phyloP scores from a whole-genome alignment of 2,113 vertebrate genomes.

The Myotis yumanensis region DNA sequence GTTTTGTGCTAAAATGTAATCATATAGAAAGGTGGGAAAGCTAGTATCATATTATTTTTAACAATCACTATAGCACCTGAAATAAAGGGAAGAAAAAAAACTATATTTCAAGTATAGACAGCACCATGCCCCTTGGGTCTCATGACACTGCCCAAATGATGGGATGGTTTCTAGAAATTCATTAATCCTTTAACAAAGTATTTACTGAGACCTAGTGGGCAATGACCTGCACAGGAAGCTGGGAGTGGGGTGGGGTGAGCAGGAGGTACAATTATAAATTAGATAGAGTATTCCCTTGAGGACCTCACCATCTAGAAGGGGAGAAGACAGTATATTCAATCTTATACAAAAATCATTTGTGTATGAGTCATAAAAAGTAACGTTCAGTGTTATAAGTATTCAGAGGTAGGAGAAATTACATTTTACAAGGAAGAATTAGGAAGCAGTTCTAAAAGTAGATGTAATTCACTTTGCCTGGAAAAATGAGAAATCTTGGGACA shows the following conservation, averaged over 20 bases:
- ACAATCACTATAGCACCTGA: neutral
- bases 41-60: conserved; percentile 14
- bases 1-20: neutral
- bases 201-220: neutral
- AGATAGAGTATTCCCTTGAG: neutral
- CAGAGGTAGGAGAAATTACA: neutral
- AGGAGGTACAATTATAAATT: neutral
- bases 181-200: neutral
- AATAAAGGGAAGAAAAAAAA: neutral
- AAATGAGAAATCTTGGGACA: neutral
- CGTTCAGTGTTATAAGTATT: neutral
- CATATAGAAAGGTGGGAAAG: neutral
- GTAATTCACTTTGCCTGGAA: neutral
- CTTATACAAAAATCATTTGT: neutral
- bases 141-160: neutral
- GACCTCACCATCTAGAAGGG: neutral
- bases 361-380: neutral
- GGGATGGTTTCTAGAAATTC: neutral
- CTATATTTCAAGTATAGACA: neutral
- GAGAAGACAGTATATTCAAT: neutral
- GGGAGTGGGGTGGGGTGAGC: neutral
- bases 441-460: neutral
- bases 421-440: neutral
- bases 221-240: neutral
- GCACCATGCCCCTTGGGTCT: neutral